Evolutionary conservation across 2,797 vertebrate species (phyloP), one percentile per base, ranked within the genome.

Genomic region (Sebastes steindachneri): DNA sequence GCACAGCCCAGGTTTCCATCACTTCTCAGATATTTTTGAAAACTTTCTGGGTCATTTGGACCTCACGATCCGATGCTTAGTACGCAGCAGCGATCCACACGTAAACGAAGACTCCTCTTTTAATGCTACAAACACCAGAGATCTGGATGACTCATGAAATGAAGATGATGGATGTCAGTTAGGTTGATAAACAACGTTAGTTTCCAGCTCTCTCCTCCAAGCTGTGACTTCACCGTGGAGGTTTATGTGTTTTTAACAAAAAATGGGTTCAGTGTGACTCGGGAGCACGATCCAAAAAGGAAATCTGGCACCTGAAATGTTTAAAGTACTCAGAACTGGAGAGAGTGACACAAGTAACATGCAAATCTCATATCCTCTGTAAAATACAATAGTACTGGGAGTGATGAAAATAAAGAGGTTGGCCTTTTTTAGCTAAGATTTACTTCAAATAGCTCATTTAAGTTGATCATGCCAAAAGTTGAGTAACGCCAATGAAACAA

Each of bases 171-270:
- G 86, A 93, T 88, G 88, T 92, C 86, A 86, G 81, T 81, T 75
- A 54, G 84, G 77, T 83, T 88, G 91, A 93, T 93, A 90, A 94
- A 94, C 88, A 93, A 92, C 85, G 68, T 7, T 70, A 88, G 76
- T 92, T 93, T 94, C 94, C 91, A 92, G 23, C 64, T 80, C 71
- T 84, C 58, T 64, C 71, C 75, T 95, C 93, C 88, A 92, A 89
- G 73, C 31, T 68, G 78, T 95, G 93, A 94, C 91, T 88, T 94
- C 92, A 94, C 78, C 15, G 3, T 66, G 8, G 70, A 89, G 76
- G 85, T 91, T 89, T 87, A 83, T 89, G 84, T 86, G 83, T 89
- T 91, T 89, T 88, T 84, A 84, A 85, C 57, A 76, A 84, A 79
- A 86, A 73, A 67, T 14, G 48, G 28, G 68, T 87, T 83, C 68